Evolutionary conservation across 2,797 vertebrate genomes (phyloP).

Genomic region (Karalla daura): DNA sequence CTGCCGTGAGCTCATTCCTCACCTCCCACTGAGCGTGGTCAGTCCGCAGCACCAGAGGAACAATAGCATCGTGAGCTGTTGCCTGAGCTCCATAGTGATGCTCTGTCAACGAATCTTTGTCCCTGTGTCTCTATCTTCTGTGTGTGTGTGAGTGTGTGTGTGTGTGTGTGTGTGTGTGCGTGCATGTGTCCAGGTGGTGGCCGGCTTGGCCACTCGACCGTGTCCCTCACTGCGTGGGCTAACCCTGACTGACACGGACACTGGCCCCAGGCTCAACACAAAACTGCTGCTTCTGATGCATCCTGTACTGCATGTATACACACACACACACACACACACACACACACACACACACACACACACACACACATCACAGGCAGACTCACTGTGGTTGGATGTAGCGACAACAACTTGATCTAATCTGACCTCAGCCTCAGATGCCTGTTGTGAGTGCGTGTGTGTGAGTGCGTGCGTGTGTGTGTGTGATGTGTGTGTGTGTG

Average conservation of each 20-base stretch:
- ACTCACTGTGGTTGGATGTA: conserved; percentile 21
- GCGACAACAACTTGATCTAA: conserved; percentile 56
- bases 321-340: conserved; percentile 1
- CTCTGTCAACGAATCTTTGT: neutral
- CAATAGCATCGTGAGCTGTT: conserved; percentile 15
- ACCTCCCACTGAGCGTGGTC: conserved; percentile 27
- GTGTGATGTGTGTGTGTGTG: conserved; percentile 33
- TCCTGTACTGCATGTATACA: conserved; percentile 5
- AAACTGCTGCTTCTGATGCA: conserved; percentile 34
- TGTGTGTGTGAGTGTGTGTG: conserved; percentile 20
- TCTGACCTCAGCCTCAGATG: conserved; percentile 54
- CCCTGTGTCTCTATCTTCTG: neutral
- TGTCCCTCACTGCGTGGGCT: conserved; percentile 46
- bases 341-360: conserved; percentile 24
- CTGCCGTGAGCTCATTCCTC: conserved; percentile 5
- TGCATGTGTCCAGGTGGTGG: conserved; percentile 54
- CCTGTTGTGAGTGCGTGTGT: conserved; percentile 34
- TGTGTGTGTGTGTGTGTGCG: conserved; percentile 17
- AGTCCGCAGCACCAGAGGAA: conserved; percentile 12
- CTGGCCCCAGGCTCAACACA: conserved; percentile 56
- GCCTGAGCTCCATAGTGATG: conserved; percentile 10
- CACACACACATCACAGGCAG: neutral
- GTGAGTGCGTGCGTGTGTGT: conserved; percentile 24
- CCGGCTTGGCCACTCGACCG: conserved; percentile 56
- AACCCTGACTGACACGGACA: conserved; percentile 62